Percentiles rank a stretch among this genome's conserved stretches.
These are phyloP conservation scores for Corythucha ciliata DNA, from an alignment of 2,888 invertebrate species.

Conservation along the genomic window DNA sequence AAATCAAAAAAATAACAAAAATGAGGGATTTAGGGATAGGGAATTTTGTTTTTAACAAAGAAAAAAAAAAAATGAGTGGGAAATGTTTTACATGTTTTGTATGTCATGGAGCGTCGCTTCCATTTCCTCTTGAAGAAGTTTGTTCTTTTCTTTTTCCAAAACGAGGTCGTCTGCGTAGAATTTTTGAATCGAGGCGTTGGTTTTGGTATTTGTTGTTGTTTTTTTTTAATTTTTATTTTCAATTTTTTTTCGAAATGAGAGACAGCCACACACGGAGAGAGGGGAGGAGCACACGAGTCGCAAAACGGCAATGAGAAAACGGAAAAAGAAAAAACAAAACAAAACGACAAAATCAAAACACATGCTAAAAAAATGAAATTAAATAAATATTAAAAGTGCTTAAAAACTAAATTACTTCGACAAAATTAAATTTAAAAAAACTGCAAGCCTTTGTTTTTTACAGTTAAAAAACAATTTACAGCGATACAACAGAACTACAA, in stretches of 20 bases:
- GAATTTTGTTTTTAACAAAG: not conserved
- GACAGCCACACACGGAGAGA: too few relatives aligned
- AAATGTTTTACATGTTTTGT: constrained; percentile 81
- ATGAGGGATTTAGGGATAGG: not conserved
- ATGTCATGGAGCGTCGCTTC: constrained; percentile 98
- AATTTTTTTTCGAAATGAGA: too few relatives aligned
- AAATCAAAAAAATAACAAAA: too few relatives aligned
- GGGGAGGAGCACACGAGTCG: too few relatives aligned
- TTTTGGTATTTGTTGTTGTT: too few relatives aligned
- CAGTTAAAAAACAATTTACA: too few relatives aligned
- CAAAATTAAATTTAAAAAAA: not conserved
- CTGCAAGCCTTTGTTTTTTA: not conserved
- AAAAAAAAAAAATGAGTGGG: not conserved
- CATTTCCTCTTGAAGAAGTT: constrained; percentile 95
- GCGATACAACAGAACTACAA: too few relatives aligned
- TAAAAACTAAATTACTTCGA: not conserved
- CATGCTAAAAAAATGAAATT: constrained; percentile 16
- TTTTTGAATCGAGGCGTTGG: too few relatives aligned
- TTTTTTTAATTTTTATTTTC: too few relatives aligned
- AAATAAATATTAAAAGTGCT: constrained; percentile 18
- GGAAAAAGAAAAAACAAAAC: constrained; percentile 32
- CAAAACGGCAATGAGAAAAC: too few relatives aligned
- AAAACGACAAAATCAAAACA: constrained; percentile 16
- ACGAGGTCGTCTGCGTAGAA: constrained; percentile 83
- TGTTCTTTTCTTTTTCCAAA: constrained; percentile 90